These are phyloP conservation scores for Pseudopleuronectes americanus DNA, from an alignment of 2,797 vertebrate species.

Conservation along the genomic window DNA sequence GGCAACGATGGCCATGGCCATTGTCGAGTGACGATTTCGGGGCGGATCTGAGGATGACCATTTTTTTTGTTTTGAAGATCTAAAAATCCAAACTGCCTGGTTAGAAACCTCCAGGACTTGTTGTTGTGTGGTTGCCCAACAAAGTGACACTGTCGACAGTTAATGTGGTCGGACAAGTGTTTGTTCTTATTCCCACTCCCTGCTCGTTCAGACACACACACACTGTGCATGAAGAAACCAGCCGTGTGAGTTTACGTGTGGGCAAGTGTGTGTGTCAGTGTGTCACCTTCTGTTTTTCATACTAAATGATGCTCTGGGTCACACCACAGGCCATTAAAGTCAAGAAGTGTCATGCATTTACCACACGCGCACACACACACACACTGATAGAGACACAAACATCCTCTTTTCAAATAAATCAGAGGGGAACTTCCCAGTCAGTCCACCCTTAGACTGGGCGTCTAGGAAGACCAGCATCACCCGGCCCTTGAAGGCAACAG, in stretches of 20 bases:
- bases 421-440: conserved; percentile 72
- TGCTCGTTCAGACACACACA: conserved; percentile 15
- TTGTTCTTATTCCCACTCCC: conserved; percentile 32
- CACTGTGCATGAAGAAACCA: not conserved
- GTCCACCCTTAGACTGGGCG: conserved; percentile 37
- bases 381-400: conserved; percentile 43
- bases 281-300: conserved; percentile 54
- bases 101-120: not conserved
- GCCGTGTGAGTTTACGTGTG: not conserved
- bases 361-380: conserved; percentile 9
- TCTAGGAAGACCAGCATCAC: conserved; percentile 52
- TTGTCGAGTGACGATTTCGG: conserved; percentile 27
- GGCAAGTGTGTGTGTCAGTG: conserved; percentile 12
- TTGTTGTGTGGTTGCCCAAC: conserved; percentile 37
- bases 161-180: conserved; percentile 23
- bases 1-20: conserved; percentile 14
- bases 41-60: conserved; percentile 18
- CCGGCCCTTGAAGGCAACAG: conserved; percentile 25
- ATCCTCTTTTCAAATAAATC: conserved; percentile 61
- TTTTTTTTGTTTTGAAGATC: not conserved
- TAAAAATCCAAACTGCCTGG: not conserved
- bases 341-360: conserved; percentile 47
- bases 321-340: conserved; percentile 52
- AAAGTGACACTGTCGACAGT: conserved; percentile 47
- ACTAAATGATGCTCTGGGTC: conserved; percentile 39